Evolutionary conservation across 2,113 vertebrate species (phyloP), one percentile per base, ranked within the genome.

Genomic region (Dromas ardeola): DNA sequence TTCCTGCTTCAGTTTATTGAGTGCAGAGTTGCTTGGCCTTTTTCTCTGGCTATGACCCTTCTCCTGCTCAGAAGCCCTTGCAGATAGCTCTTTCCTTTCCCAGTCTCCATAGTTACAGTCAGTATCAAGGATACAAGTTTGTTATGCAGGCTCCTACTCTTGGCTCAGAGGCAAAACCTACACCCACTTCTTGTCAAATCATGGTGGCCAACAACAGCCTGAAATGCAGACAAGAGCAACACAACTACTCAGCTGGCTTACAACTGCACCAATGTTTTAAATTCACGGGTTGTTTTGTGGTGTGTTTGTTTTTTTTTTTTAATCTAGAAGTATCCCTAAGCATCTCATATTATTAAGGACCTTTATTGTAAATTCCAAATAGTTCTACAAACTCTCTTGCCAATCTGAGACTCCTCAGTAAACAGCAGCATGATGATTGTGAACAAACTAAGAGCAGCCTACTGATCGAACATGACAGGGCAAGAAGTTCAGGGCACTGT

Each of bases 1-100:
- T 97, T 97, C 84, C 96, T 97, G 97, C 88, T 90, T 88, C 55
- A 77, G 55, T 84, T 96, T 89, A 92, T 76, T 92, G 78, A 97
- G 74, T 59, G 50, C 88, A 95, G 65, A 73, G 67, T 78, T 94
- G 70, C 88, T 95, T 92, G 91, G 81, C 90, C 81, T 94, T 96
- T 93, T 91, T 77, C 89, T 94, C 62, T 58, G 62, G 65, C 86
- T 73, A 53, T 96, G 89, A 96, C 89, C 93, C 91, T 86, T 85
- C 77, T 89, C 53, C 74, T 78, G 72, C 84, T 93, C 94, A 93
- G 66, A 74, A 71, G 77, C 15, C 45, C 29, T 71, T 94, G 66
- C 69, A 90, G 76, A 95, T 21, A 50, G 23, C 19, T 80, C 22
- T 78, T 74, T 74, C 53, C 25, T 71, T 79, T 95, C 86, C 45